Conservation (phyloP, 2,888 invertebrate genomes). For the Chesias legatella region DNA sequence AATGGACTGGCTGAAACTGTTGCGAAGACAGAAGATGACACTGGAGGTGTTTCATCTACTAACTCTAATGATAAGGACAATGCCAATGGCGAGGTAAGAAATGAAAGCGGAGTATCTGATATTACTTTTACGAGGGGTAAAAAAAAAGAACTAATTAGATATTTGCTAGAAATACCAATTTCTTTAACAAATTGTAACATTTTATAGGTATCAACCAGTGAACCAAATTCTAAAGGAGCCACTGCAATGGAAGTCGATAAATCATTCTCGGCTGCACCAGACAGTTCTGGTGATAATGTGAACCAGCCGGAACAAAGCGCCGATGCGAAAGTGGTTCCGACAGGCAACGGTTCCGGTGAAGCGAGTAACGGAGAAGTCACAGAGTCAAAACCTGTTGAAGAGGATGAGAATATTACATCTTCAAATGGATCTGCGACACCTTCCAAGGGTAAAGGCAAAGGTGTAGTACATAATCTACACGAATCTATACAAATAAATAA, state of each 20-base stretch:
- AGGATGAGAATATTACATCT: constrained; percentile 69
- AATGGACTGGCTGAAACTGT: constrained; percentile 46
- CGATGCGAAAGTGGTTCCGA: constrained; percentile 40
- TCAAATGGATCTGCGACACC: constrained; percentile 76
- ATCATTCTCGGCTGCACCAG: constrained; percentile 52
- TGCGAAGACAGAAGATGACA: constrained; percentile 57
- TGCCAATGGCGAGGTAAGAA: constrained; percentile 65
- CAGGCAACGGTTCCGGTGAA: constrained; percentile 46
- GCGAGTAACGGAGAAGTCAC: constrained; percentile 71
- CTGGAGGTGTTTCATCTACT: constrained; percentile 74
- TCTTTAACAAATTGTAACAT: neutral
- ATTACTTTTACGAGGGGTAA: too few species aligned
- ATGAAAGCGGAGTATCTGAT: neutral
- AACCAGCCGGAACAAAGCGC: constrained; percentile 66
- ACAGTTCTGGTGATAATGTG: constrained; percentile 70
- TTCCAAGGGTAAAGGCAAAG: constrained; percentile 61
- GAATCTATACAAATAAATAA: too few species aligned
- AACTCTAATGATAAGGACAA: constrained; percentile 62
- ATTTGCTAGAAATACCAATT: too few species aligned
- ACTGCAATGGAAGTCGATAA: constrained; percentile 52
- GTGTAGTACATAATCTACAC: too few species aligned
- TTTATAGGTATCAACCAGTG: constrained; percentile 70
- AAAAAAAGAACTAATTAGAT: too few species aligned
- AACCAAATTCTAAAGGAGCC: constrained; percentile 45
- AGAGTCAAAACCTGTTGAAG: constrained; percentile 61